Conservation (phyloP, 1,140 invertebrate species). For the Onthophagus taurus region DNA sequence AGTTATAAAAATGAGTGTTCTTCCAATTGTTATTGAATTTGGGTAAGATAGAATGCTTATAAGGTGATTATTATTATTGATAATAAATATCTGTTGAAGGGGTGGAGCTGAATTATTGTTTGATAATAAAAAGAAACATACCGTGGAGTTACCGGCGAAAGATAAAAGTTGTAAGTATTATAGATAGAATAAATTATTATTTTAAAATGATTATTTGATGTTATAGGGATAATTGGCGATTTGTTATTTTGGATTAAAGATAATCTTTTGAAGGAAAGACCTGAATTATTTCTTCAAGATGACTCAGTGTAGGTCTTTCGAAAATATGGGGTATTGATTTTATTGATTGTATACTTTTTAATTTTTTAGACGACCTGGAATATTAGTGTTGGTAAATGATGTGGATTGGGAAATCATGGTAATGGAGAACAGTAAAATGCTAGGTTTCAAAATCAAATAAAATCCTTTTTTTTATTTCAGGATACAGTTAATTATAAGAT, state of each 20-base stretch:
- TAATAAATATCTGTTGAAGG: slow-evolving; percentile 42
- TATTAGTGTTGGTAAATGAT: slow-evolving; percentile 86
- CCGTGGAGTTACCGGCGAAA: slow-evolving; percentile 50
- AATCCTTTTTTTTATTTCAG: slow-evolving; percentile 21
- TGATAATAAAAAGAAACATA: slow-evolving; percentile 66
- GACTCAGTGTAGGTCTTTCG: slow-evolving; percentile 69
- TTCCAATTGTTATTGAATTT: slow-evolving; percentile 5
- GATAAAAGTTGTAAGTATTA: slow-evolving; percentile 32
- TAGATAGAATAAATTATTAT: background rate
- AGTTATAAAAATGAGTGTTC: slow-evolving; percentile 4
- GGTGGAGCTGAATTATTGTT: slow-evolving; percentile 84
- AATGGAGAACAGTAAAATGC: slow-evolving; percentile 22
- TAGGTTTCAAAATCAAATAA: slow-evolving; percentile 3
- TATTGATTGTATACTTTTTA: too few relatives aligned
- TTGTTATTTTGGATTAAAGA: slow-evolving; percentile 75
- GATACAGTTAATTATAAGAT: slow-evolving; percentile 25
- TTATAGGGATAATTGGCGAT: slow-evolving; percentile 61
- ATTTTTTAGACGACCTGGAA: slow-evolving; percentile 72
- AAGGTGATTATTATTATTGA: background rate
- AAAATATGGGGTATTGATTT: too few relatives aligned
- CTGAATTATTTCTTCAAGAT: slow-evolving; percentile 82
- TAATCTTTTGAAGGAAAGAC: slow-evolving; percentile 74
- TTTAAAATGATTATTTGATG: slow-evolving; percentile 13
- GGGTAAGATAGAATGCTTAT: background rate
- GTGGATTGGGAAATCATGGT: slow-evolving; percentile 86